Percentiles rank a stretch among this genome's conserved stretches.
Evolutionary conservation across 2,113 vertebrate genomes (phyloP).

Genomic region (Nanorana parkeri): DNA sequence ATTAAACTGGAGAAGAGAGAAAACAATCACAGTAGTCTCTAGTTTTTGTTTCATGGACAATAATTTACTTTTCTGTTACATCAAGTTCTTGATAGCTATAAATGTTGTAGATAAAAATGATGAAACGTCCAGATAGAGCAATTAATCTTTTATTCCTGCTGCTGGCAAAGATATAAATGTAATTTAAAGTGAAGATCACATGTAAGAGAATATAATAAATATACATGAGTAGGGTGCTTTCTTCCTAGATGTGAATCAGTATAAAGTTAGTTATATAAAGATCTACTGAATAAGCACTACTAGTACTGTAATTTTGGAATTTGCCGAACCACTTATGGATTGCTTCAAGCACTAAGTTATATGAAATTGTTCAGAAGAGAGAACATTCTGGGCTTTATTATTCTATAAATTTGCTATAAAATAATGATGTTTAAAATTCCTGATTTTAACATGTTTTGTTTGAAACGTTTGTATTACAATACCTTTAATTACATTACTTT

Average conservation of each 20-base stretch:
- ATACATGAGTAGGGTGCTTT: slow-evolving; percentile 21
- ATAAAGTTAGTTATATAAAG: slow-evolving; percentile 14
- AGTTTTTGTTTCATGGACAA: not conserved
- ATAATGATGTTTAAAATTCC: slow-evolving; percentile 8
- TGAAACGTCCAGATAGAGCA: slow-evolving; percentile 28
- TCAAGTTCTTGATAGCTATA: slow-evolving; percentile 41
- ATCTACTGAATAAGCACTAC: slow-evolving; percentile 5
- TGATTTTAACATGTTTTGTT: not conserved
- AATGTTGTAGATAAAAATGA: slow-evolving; percentile 47
- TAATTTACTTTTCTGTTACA: slow-evolving; percentile 46
- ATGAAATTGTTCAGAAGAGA: not conserved
- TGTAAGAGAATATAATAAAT: slow-evolving; percentile 25
- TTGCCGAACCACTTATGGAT: slow-evolving; percentile 11
- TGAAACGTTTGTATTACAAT: not conserved
- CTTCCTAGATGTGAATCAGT: slow-evolving; percentile 1
- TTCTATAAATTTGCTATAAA: not conserved
- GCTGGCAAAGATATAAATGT: slow-evolving; percentile 24
- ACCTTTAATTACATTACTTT: not conserved
- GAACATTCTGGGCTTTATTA: slow-evolving; percentile 7
- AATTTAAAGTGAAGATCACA: slow-evolving; percentile 43
- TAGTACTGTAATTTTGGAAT: not conserved
- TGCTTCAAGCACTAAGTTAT: slow-evolving; percentile 1
- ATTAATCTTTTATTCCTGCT: slow-evolving; percentile 49
- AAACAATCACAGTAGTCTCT: slow-evolving; percentile 7
- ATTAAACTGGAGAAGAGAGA: not conserved